Percentiles rank a stretch among this genome's conserved stretches.
Evolutionary conservation across 2,888 invertebrate genomes (phyloP).

Genomic region (Ametastegia equiseti): DNA sequence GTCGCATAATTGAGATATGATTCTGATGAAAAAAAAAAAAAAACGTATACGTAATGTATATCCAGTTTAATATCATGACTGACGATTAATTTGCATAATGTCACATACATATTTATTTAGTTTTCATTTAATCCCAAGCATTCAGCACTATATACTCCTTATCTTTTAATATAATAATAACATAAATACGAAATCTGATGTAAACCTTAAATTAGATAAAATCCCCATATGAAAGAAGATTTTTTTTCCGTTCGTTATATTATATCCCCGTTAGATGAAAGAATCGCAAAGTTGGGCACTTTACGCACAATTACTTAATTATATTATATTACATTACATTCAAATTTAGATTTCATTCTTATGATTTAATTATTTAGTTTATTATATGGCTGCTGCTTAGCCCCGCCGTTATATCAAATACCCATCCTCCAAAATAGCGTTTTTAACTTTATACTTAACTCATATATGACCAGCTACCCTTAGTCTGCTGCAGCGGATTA

Average conservation of each 20-base stretch:
- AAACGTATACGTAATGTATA: slow-evolving; percentile 24
- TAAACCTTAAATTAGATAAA: slow-evolving; percentile 70
- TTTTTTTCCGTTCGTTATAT: background rate
- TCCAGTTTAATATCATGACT: background rate
- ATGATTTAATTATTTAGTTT: slow-evolving; percentile 20
- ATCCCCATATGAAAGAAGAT: slow-evolving; percentile 63
- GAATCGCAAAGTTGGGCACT: slow-evolving; percentile 49
- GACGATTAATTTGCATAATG: background rate
- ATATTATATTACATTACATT: slow-evolving; percentile 20
- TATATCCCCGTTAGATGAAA: slow-evolving; percentile 44
- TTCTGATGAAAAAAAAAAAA: slow-evolving; percentile 18
- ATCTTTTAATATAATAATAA: slow-evolving; percentile 52
- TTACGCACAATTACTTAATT: slow-evolving; percentile 48
- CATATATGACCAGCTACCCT: slow-evolving; percentile 24
- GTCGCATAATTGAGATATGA: slow-evolving; percentile 4
- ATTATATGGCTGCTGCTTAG: slow-evolving; percentile 45
- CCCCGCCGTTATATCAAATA: slow-evolving; percentile 36
- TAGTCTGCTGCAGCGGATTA: slow-evolving; percentile 45
- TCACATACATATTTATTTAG: background rate
- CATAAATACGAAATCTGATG: slow-evolving; percentile 71
- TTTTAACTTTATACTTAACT: slow-evolving; percentile 18
- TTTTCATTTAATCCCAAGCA: slow-evolving; percentile 33
- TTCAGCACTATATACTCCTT: slow-evolving; percentile 54
- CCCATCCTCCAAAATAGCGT: slow-evolving; percentile 37
- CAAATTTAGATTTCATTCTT: slow-evolving; percentile 27